Base-by-base conservation (phyloP, 2,113 vertebrate species). In the Sarotherodon lohbergeri region DNA sequence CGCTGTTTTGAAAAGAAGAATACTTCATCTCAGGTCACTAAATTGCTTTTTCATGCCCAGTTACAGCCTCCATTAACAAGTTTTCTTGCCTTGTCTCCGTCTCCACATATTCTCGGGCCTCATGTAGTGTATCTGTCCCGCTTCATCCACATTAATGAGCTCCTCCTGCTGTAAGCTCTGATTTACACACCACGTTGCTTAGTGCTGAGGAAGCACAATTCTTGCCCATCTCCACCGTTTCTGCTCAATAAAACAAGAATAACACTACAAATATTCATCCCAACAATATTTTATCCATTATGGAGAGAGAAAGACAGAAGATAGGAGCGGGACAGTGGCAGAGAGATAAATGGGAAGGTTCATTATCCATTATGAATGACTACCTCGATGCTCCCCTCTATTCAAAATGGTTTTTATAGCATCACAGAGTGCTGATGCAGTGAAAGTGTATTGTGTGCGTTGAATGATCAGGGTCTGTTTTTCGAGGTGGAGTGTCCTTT, bases 171-270 rank as follows among this genome's bases (percentile, higher is more conserved):
- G 85, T 83, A 87, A 88, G 80, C 89, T 84, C 73, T 89, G 89
- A 93, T 93, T 89, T 92, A 92, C 90, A 73, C 90, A 61, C 39
- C 61, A 17, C 12, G 48, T 36, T 73, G 73, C 48, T 80, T 10
- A 19, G 27, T 71, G 90, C 92, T 95, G 90, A 94, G 79, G 73
- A 90, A 79, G 94, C 92, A 92, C 57, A 81, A 89, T 88, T 84
- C 85, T 5, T 17, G 54, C 83, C 46, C 86, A 71, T 88, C 86
- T 83, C 83, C 27, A 57, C 36, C 6, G 16, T 87, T 92, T 91
- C 91, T 93, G 88, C 93, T 90, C 90, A 92, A 93, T 93, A 93
- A 94, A 93, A 91, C 92, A 94, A 89, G 89, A 84, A 91, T 87
- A 94, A 91, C 83, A 90, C 87, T 12, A 68, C 92, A 92, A 89